Evolutionary conservation across 2,888 invertebrate species (phyloP), one percentile per base, ranked within the genome.

Genomic region (Cerastis leucographa): DNA sequence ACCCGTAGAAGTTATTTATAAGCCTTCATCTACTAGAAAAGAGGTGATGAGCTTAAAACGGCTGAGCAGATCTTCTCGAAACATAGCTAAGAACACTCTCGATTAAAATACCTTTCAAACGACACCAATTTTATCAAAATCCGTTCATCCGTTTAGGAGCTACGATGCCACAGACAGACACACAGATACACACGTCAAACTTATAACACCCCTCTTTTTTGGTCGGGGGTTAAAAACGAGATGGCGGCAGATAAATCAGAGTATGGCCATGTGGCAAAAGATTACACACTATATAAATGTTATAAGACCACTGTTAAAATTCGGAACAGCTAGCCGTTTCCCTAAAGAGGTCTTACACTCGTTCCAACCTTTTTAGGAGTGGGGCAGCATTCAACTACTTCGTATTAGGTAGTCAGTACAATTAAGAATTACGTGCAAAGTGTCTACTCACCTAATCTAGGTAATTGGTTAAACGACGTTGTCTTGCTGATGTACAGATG

Each of bases 341-440:
- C 59, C 8, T 76, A 76, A 40, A 64, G 42, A 72, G 84, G 76
- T 66, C 64, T 70, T 67, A 76, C 51, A 75, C 19, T 29, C 35
- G 46, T 42, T 35, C 12, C 29, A 2, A 42, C 76, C 83, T 17
- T 76, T 72, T 83, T 59, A 49, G 76, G 67, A 49, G 40, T 25
- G 3, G 0, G 9, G 1, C 59, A 40, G 56, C 69, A 84, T 67
- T 80, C 46, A 67, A 25, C 17, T 22, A 46, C 61, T 40, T n/a
- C 76, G 9, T 76, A 51, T 76, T 76, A 46, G 76, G 84, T 1
- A 54, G 59, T 44, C 7, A 70, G 3, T 46, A 71, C 49, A 70
- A 80, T 83, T 84, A 80, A n/a, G 59, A 70, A 73, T 83, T 84
- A 80, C 72, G 80, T 83, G 76, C 42, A n/a, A 80, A 64, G 19